Evolutionary conservation across 1,140 invertebrate species (phyloP).

Genomic region (Megathymus violae): DNA sequence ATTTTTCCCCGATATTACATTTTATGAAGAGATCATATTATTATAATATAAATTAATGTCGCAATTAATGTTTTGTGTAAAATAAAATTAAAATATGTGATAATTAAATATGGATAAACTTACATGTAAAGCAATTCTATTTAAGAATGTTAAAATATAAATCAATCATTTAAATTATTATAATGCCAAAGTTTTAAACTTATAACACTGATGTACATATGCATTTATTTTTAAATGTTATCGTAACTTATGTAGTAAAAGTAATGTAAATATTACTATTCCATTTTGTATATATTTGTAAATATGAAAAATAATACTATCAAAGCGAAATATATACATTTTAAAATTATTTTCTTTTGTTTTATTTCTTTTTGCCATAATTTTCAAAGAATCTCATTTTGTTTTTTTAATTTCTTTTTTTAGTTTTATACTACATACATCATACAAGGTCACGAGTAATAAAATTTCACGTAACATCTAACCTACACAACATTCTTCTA

Average conservation of each 20-base stretch:
- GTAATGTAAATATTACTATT: conserved; percentile 68
- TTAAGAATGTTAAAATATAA: conserved; percentile 24
- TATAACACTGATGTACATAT: conserved; percentile 71
- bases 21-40: neutral
- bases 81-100: neutral
- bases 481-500: no score
- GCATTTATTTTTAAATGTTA: conserved; percentile 66
- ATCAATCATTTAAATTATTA: conserved; percentile 68
- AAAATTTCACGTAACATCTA: no score
- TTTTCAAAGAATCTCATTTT: conserved; percentile 15
- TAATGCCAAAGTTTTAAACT: conserved; percentile 82
- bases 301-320: conserved; percentile 66
- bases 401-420: conserved; percentile 5
- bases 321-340: conserved; percentile 71
- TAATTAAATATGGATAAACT: neutral
- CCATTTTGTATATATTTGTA: conserved; percentile 66
- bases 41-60: neutral
- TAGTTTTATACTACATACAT: conserved; percentile 5
- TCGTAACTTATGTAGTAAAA: conserved; percentile 52
- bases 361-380: conserved; percentile 56
- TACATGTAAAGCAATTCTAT: conserved; percentile 17
- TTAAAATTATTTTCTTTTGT: conserved; percentile 74
- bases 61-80: neutral
- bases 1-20: neutral
- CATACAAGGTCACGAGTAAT: no score